These are phyloP conservation scores for Neolamprologus devosi DNA, from an alignment of 2,113 vertebrate genomes.

Conservation along the genomic window DNA sequence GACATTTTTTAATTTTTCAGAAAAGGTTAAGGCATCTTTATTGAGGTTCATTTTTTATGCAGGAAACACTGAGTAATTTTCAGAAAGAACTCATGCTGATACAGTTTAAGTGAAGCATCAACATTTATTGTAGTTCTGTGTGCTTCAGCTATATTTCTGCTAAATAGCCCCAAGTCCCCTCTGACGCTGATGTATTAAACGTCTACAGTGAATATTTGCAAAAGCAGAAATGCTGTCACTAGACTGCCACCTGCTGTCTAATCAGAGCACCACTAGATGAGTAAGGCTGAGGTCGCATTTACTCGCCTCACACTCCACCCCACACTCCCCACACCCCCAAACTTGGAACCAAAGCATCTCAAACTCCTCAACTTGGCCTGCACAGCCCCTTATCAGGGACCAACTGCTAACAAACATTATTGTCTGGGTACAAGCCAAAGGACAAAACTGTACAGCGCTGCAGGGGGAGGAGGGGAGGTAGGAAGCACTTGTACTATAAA, in stretches of 20 bases:
- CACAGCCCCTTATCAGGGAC: conserved; percentile 76
- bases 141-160: background rate
- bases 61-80: background rate
- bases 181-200: background rate
- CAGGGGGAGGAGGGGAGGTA: conserved; percentile 17
- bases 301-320: background rate
- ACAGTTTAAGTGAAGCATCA: background rate
- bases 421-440: conserved; percentile 76
- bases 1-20: background rate
- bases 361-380: conserved; percentile 74
- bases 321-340: background rate
- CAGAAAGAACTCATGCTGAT: background rate
- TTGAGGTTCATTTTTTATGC: background rate
- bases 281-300: conserved; percentile 34
- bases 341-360: conserved; percentile 72
- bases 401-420: conserved; percentile 80
- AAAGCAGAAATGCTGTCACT: background rate
- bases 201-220: background rate
- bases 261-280: background rate
- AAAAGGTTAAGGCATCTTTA: fast-evolving
- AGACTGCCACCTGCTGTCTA: conserved; percentile 51
- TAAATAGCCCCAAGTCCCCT: background rate
- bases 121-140: background rate
- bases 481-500: conserved; percentile 51
- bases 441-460: conserved; percentile 73